Conservation (phyloP, 2,888 invertebrate genomes). For the Caenorhabditis uteleia region DNA sequence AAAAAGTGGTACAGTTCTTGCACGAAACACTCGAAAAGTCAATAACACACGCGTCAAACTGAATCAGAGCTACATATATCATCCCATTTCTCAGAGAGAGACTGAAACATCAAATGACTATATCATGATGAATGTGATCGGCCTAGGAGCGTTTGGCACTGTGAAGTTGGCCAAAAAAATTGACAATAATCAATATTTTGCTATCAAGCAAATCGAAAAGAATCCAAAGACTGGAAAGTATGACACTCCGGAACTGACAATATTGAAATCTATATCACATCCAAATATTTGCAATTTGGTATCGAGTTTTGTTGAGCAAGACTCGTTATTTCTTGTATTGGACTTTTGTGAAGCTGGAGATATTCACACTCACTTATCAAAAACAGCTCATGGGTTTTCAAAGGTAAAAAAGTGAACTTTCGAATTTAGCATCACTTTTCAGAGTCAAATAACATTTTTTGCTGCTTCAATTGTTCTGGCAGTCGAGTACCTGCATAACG, state of each 20-base stretch:
- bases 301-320: conserved; percentile 11
- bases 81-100: not conserved
- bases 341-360: conserved; percentile 41
- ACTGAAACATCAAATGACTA: too few relatives aligned
- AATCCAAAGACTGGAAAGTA: conserved; percentile 5
- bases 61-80: too few relatives aligned
- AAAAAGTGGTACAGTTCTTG: conserved; percentile 2
- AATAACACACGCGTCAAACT: not conserved
- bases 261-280: conserved; percentile 14
- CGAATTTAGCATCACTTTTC: too few relatives aligned
- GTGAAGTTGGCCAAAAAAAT: conserved; percentile 14
- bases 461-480: conserved; percentile 28
- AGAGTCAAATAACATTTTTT: conserved; percentile 14
- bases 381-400: conserved; percentile 25
- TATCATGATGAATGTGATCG: conserved; percentile 10
- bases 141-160: conserved; percentile 30
- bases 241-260: conserved; percentile 21
- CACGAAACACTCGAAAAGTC: not conserved
- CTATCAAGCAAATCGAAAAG: conserved; percentile 20
- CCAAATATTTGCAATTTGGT: conserved; percentile 21
- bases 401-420: too few relatives aligned
- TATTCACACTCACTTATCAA: conserved; percentile 22
- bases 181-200: conserved; percentile 9
- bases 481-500: conserved; percentile 29
- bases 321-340: conserved; percentile 15